Evolutionary conservation across 2,113 vertebrate genomes (phyloP).

Genomic region (Podarcis cretensis): DNA sequence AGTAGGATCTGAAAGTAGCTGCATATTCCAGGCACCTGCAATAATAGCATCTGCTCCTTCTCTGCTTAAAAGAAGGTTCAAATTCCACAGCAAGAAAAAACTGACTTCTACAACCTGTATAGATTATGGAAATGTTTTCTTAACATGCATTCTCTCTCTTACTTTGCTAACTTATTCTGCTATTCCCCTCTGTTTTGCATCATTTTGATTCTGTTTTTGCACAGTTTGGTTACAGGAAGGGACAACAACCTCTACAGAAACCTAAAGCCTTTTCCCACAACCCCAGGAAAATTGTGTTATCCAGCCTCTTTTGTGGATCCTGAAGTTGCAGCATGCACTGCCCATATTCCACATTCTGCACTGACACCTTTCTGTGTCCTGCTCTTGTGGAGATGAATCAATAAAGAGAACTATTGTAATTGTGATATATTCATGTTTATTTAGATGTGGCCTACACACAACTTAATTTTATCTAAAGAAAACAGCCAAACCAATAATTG

Average conservation of each 20-base stretch:
- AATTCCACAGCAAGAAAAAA: neutral
- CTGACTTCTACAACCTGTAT: neutral
- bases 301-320: neutral
- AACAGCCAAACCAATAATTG: neutral
- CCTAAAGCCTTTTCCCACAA: neutral
- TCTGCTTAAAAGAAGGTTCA: neutral
- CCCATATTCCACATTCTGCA: neutral
- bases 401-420: neutral
- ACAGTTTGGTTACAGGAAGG: too few species aligned
- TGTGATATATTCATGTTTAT: neutral
- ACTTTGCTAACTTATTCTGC: neutral
- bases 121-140: neutral
- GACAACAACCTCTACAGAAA: neutral
- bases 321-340: neutral
- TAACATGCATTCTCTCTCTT: too few species aligned
- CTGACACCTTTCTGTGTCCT: too few species aligned
- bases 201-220: neutral
- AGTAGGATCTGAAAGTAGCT: conserved; percentile 13
- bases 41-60: neutral
- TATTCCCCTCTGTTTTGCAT: neutral
- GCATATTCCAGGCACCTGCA: conserved; percentile 13
- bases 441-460: neutral
- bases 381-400: neutral
- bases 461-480: neutral
- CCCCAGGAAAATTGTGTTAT: neutral